Evolutionary conservation across 1,140 invertebrate genomes (phyloP), one percentile per base, ranked within the genome.

Genomic region (Gryllus bimaculatus): DNA sequence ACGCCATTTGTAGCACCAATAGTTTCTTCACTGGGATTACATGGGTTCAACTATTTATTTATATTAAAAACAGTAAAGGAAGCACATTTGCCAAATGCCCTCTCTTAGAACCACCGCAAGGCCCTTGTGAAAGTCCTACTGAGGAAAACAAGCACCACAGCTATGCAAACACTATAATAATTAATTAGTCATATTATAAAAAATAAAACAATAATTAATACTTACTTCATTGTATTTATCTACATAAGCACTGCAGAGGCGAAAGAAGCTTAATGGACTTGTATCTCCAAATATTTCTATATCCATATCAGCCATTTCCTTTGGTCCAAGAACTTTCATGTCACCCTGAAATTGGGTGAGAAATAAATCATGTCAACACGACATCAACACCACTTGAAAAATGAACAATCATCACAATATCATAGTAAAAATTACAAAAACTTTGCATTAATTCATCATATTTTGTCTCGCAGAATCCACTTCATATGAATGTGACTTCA

Each of bases 241-340:
- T 21, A 80, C n/a, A 54, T 78, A 79, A 13, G 73, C 78, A 12
- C 54, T n/a, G 48, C 80, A 80, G 10, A 75, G 26, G 73, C 80
- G 80, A 20, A 80, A 80, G 5, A 79, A 47, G n/a, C 73, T 73
- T 39, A 54, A 80, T n/a, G 80, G 80, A 54, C 47, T 76, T n/a
- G 47, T 74, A 13, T 74, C 80, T 48, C 73, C 54, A 76, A 79
- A 79, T 74, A 80, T 47, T 76, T 80, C 80, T 8, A 80, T 79
- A 76, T 80, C 80, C 48, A 80, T 15, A n/a, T 76, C 77, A 18
- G 77, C 80, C 49, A 80, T 76, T 18, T 79, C 74, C 73, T 78
- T 74, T 48, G 26, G 10, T 47, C 48, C 48, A n/a, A 74, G 20
- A 39, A 21, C 18, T 8, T 73, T 47, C 47, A 20, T 20, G 21